Evolutionary conservation across 2,113 vertebrate genomes (phyloP).

Genomic region (Phylloscopus whistleri): DNA sequence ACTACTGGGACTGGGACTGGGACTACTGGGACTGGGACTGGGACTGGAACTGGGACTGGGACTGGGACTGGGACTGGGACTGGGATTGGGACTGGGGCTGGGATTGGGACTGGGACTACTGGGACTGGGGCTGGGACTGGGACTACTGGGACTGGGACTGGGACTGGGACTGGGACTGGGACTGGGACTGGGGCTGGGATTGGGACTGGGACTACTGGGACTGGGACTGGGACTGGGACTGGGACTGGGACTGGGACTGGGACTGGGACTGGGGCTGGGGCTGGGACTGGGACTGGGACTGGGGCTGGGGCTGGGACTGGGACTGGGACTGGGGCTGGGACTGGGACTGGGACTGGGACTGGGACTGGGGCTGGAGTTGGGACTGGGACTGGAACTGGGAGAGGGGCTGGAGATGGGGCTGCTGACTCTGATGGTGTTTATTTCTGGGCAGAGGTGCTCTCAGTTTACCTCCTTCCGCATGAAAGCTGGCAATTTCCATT

Average conservation of each 20-base stretch:
- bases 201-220: background rate
- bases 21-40: background rate
- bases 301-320: rapidly evolving
- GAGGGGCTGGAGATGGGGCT: background rate
- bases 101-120: background rate
- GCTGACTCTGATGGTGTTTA: background rate
- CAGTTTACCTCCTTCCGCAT: background rate
- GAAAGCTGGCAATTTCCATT: background rate
- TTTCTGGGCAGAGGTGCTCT: background rate
- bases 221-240: too few species aligned
- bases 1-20: rapidly evolving
- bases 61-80: background rate
- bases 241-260: background rate
- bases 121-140: background rate
- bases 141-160: background rate
- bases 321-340: rapidly evolving
- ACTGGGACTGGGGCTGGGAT: background rate
- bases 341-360: background rate
- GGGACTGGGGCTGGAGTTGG: background rate
- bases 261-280: rapidly evolving
- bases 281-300: rapidly evolving
- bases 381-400: background rate
- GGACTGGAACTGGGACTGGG: background rate
- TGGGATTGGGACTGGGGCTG: background rate
- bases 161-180: background rate